These are phyloP conservation scores for Zaprionus obscuricornis DNA, from an alignment of 2,888 invertebrate species.

Conservation along the genomic window DNA sequence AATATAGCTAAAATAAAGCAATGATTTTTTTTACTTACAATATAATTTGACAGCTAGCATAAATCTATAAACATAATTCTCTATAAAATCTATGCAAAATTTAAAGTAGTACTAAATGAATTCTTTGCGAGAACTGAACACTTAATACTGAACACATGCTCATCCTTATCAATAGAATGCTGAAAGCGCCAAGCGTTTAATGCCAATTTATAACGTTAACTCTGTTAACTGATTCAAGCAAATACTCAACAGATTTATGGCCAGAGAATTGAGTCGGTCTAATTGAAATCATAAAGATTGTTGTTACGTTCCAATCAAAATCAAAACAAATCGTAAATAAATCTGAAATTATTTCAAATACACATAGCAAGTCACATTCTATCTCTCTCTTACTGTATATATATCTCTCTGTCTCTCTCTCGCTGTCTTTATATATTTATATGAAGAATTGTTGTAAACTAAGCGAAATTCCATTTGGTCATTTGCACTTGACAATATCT, in stretches of 20 bases:
- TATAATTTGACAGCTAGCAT: no score
- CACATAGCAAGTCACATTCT: no score
- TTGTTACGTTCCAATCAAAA: conserved; percentile 30
- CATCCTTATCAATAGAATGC: conserved; percentile 39
- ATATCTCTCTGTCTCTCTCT: no score
- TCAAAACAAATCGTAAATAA: conserved; percentile 75
- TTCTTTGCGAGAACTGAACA: no score
- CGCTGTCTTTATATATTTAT: conserved; percentile 15
- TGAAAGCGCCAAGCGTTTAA: conserved; percentile 16
- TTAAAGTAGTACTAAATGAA: no score
- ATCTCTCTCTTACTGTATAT: background rate
- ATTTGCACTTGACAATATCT: conserved; percentile 51
- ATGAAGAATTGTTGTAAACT: no score
- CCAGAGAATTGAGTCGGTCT: conserved; percentile 19
- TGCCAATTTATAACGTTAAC: conserved; percentile 40
- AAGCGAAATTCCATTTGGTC: conserved; percentile 45
- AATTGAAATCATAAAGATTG: conserved; percentile 65
- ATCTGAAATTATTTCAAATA: conserved; percentile 35
- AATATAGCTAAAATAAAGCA: no score
- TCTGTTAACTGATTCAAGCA: conserved; percentile 9
- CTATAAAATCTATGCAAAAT: no score
- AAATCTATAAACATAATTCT: no score
- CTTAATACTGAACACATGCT: no score
- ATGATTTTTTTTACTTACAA: no score
- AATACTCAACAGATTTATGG: conserved; percentile 48